phyloP scores from a whole-genome alignment of 2,113 vertebrate genomes.

The Siniperca chuatsi region DNA sequence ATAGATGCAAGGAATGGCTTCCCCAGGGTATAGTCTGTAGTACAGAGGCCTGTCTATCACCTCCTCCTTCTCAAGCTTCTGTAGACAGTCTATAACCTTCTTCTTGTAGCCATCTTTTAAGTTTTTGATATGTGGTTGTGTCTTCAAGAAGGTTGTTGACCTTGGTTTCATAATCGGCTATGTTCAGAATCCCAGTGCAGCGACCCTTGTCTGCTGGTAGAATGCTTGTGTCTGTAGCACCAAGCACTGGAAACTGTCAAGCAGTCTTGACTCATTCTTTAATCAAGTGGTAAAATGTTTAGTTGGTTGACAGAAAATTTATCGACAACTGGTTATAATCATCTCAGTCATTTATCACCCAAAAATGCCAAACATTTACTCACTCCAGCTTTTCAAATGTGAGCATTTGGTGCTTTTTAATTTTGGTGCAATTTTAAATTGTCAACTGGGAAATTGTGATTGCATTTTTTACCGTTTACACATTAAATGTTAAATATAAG shows the following conservation, averaged over 20 bases:
- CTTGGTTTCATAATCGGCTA: no score
- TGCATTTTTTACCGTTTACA: background rate
- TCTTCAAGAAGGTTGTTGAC: no score
- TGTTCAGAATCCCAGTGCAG: no score
- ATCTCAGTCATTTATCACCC: background rate
- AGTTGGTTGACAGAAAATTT: background rate
- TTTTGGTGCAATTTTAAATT: background rate
- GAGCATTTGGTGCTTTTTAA: background rate
- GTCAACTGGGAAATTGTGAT: background rate
- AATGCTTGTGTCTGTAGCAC: background rate
- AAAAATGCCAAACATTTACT: background rate
- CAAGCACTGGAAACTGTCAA: background rate
- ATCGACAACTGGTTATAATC: background rate
- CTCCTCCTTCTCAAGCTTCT: no score
- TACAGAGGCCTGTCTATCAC: no score
- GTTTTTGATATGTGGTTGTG: no score
- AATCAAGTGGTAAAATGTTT: background rate
- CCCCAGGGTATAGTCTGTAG: no score
- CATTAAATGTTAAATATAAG: background rate
- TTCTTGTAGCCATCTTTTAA: no score
- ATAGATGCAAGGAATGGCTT: no score
- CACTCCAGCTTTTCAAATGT: no score
- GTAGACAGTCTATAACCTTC: no score
- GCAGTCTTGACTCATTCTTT: constrained; percentile 7
- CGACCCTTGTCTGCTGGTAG: no score